A percentile compares a stretch with the other conserved stretches of the same genome.
Evolutionary conservation across 2,888 invertebrate species (phyloP).

Genomic region (Lithodes maja): DNA sequence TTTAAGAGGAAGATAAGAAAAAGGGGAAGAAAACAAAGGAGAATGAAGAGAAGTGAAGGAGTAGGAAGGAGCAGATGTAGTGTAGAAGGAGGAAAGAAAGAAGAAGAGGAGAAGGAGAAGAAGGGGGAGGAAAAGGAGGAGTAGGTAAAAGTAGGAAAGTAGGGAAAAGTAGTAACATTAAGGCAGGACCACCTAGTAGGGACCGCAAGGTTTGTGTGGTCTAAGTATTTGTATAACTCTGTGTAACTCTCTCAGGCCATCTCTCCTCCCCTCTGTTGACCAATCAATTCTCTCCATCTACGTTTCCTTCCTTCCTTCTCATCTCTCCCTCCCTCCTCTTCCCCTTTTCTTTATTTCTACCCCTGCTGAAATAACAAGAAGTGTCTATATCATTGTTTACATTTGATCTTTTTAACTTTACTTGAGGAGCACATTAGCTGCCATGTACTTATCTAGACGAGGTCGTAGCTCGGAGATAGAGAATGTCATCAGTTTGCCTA

Average conservation of each 20-base stretch:
- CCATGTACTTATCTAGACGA: too few relatives aligned
- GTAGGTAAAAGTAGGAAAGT: neutral
- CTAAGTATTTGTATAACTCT: neutral
- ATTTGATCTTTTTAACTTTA: too few relatives aligned
- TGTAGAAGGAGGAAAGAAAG: neutral
- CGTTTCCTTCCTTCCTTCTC: neutral
- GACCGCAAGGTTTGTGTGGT: neutral
- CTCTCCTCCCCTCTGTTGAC: slow-evolving; percentile 11
- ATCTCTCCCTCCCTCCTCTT: slow-evolving; percentile 8
- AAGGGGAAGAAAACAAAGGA: neutral
- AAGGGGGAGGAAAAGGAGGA: neutral
- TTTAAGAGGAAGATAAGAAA: too few relatives aligned
- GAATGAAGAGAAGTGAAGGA: neutral
- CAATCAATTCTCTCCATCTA: neutral
- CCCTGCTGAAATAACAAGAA: neutral
- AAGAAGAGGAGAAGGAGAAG: neutral
- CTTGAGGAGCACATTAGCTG: too few relatives aligned
- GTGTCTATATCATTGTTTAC: too few relatives aligned
- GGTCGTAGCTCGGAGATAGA: too few relatives aligned
- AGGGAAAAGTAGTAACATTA: neutral
- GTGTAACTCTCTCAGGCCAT: neutral
- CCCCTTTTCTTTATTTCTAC: neutral
- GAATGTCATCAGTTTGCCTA: too few relatives aligned
- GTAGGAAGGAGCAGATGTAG: too few relatives aligned
- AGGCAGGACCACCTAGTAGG: too few relatives aligned